Percentiles rank a stretch among this genome's conserved stretches.
Evolutionary conservation across 2,113 vertebrate species (phyloP).

Genomic region (Tiliqua scincoides): DNA sequence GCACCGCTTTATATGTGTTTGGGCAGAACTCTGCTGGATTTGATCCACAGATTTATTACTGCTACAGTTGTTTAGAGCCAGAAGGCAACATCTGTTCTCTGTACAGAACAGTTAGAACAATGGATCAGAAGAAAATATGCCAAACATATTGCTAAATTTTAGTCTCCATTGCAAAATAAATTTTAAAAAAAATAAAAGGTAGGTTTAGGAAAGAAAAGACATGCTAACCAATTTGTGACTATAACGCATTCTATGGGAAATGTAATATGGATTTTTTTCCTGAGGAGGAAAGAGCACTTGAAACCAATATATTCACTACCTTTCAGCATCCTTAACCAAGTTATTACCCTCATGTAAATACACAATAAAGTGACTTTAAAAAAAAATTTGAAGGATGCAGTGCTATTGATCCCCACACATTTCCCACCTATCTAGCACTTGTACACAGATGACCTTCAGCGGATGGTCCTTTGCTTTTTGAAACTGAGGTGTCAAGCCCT

Average conservation of each 20-base stretch:
- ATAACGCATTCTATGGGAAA: neutral
- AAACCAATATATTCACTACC: neutral
- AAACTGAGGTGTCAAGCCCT: neutral
- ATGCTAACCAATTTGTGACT: neutral
- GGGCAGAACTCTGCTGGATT: neutral
- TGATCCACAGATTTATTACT: conserved; percentile 7
- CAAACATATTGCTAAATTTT: neutral
- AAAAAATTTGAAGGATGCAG: no score
- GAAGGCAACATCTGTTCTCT: neutral
- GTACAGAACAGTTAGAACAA: neutral
- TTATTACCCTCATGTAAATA: neutral
- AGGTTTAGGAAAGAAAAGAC: neutral
- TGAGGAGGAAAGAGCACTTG: no score
- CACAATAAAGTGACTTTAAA: neutral
- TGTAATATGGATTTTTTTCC: neutral
- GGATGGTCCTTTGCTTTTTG: neutral
- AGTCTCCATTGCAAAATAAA: neutral
- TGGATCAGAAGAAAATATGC: neutral
- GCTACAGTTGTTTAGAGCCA: neutral
- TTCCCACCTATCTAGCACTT: neutral
- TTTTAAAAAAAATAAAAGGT: no score
- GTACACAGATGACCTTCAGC: neutral
- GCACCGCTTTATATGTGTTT: neutral
- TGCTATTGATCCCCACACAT: no score
- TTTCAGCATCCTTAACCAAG: neutral